Evolutionary conservation across 2,797 vertebrate genomes (phyloP).

Genomic region (Bufotes viridis): DNA sequence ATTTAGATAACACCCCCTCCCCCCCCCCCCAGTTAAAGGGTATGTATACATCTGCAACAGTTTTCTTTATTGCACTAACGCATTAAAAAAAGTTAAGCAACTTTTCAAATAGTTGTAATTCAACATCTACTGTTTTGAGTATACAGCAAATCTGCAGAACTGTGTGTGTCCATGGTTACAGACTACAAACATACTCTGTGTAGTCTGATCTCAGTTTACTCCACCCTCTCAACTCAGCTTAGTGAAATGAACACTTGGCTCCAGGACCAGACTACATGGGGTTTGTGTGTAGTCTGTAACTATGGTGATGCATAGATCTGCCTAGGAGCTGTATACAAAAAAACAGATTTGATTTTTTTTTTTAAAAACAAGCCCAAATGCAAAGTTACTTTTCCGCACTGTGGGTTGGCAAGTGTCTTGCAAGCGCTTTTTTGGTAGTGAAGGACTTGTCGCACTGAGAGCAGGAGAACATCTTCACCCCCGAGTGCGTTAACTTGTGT

Average conservation of each 20-base stretch:
- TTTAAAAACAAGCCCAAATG: background rate
- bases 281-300: background rate
- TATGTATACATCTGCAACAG: background rate
- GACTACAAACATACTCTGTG: background rate
- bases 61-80: background rate
- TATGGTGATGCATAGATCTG: background rate
- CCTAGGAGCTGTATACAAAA: background rate
- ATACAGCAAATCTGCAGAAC: background rate
- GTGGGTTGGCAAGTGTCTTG: background rate
- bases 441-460: conserved; percentile 2
- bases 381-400: background rate
- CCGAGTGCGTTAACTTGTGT: background rate
- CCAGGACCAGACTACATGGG: background rate
- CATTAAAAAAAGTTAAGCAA: background rate
- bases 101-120: background rate
- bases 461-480: conserved; percentile 27
- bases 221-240: background rate
- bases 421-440: conserved; percentile 8
- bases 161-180: too few species aligned
- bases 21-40: background rate
- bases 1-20: background rate
- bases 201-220: background rate
- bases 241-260: too few species aligned
- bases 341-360: background rate
- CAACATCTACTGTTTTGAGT: too few species aligned